phyloP scores from a whole-genome alignment of 1,140 invertebrate genomes.

The Aphidius gifuensis region DNA sequence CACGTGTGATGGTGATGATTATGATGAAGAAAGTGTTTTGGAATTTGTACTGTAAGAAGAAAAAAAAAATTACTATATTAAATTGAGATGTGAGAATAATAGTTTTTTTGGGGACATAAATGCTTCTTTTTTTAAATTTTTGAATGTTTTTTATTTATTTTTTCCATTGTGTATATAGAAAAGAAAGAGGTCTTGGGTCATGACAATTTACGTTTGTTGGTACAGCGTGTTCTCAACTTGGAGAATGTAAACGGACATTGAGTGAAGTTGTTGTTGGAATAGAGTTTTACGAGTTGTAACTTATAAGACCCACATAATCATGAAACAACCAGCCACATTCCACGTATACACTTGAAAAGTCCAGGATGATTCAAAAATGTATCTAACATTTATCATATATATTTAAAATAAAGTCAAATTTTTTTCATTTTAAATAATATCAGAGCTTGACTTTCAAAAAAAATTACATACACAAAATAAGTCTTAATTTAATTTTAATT shows the following conservation, averaged over 20 bases:
- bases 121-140: too few species aligned
- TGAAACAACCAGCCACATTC: slow-evolving; percentile 45
- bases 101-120: too few species aligned
- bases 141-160: too few species aligned
- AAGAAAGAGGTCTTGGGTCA: too few species aligned
- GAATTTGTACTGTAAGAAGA: too few species aligned
- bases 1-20: too few species aligned
- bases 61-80: too few species aligned
- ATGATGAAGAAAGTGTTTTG: too few species aligned
- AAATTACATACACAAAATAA: background rate
- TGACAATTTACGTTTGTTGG: slow-evolving; percentile 3
- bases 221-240: slow-evolving; percentile 46
- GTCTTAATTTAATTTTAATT: too few species aligned
- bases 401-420: background rate
- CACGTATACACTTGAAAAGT: slow-evolving; percentile 29
- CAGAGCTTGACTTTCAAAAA: background rate
- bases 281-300: background rate
- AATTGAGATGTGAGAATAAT: too few species aligned
- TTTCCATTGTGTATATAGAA: too few species aligned
- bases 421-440: background rate
- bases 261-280: slow-evolving; percentile 23
- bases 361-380: background rate
- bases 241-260: slow-evolving; percentile 34
- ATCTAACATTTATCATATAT: too few species aligned
- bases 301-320: slow-evolving; percentile 40